phyloP scores from a whole-genome alignment of 2,888 invertebrate species.

The Mythimna loreyi region DNA sequence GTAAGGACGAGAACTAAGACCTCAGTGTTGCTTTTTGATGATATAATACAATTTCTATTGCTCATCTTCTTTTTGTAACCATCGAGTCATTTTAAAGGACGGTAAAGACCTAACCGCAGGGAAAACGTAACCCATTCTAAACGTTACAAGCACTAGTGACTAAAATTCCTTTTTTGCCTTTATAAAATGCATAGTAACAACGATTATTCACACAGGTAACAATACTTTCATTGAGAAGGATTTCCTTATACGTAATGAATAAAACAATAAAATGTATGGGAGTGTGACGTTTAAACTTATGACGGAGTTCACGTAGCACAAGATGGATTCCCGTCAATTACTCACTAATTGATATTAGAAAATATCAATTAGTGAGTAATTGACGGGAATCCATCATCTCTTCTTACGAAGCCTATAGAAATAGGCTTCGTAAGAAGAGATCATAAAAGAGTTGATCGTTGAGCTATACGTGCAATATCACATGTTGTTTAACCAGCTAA shows the following conservation, averaged over 20 bases:
- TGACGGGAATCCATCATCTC: neutral
- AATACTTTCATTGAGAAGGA: slow-evolving; percentile 13
- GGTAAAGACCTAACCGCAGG: neutral
- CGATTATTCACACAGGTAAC: slow-evolving; percentile 4
- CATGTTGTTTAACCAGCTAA: neutral
- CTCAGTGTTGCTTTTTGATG: neutral
- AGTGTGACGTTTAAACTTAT: slow-evolving; percentile 9
- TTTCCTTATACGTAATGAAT: slow-evolving; percentile 29
- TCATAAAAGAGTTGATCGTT: neutral
- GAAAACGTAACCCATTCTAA: neutral
- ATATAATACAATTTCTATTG: neutral
- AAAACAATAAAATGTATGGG: neutral
- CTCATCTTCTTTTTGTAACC: neutral
- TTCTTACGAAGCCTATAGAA: too few species aligned
- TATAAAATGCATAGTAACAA: slow-evolving; percentile 22
- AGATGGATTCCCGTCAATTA: slow-evolving; percentile 2
- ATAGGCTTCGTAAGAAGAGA: neutral
- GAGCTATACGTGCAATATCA: neutral
- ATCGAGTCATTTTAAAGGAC: slow-evolving; percentile 6
- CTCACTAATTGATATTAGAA: slow-evolving; percentile 7
- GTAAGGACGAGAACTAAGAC: neutral
- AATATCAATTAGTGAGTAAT: slow-evolving; percentile 10
- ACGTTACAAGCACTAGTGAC: neutral
- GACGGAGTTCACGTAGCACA: slow-evolving; percentile 19
- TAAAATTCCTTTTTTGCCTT: slow-evolving; percentile 1